Conservation (phyloP, 2,797 vertebrate species). For the Hyperoplus immaculatus region DNA sequence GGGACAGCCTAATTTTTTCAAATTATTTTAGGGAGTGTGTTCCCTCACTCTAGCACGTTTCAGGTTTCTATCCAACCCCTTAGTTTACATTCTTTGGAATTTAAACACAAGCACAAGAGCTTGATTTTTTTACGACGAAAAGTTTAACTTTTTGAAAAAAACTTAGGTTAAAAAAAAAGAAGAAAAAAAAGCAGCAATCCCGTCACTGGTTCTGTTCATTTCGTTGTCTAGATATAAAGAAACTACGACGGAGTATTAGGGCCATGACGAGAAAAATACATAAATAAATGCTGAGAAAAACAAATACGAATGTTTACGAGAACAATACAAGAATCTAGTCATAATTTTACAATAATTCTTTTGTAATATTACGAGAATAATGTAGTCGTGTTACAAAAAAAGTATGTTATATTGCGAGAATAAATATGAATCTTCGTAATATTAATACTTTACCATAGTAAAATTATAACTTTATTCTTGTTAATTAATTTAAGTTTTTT, state of each 20-base stretch:
- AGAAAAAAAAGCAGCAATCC: conserved; percentile 80
- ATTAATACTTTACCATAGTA: no score
- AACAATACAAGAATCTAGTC: no score
- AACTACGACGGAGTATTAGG: background rate
- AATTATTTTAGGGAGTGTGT: conserved; percentile 78
- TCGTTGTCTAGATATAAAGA: conserved; percentile 80
- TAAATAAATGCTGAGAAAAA: no score
- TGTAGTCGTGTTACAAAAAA: no score
- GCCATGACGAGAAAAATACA: no score
- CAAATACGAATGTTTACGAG: no score
- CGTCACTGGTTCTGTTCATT: conserved; percentile 83
- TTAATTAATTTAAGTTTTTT: no score
- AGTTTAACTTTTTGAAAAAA: conserved; percentile 89
- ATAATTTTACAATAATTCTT: no score
- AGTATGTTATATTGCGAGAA: no score
- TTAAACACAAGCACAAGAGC: conserved; percentile 94
- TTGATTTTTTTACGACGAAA: conserved; percentile 93
- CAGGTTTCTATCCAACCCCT: conserved; percentile 88
- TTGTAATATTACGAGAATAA: no score
- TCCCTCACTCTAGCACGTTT: conserved; percentile 85
- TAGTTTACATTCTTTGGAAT: conserved; percentile 91
- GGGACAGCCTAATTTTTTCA: conserved; percentile 83
- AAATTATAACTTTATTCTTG: no score
- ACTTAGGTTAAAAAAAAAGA: conserved; percentile 66
- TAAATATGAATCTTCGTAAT: no score